A percentile compares a stretch with the other conserved stretches of the same genome.
These are phyloP conservation scores for Cotesia vestalis DNA, from an alignment of 1,140 invertebrate genomes.

Conservation along the genomic window DNA sequence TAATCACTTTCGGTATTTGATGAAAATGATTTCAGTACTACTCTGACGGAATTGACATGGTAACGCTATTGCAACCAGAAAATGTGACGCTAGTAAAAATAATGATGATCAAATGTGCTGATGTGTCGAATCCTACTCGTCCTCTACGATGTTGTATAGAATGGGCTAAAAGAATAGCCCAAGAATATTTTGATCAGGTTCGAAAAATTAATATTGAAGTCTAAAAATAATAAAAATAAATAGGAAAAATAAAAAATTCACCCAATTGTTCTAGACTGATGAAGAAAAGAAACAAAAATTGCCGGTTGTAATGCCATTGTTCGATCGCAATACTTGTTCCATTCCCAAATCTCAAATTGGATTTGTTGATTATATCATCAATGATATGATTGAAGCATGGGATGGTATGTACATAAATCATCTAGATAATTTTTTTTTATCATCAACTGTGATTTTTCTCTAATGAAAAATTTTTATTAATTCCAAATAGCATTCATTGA, in stretches of 20 bases:
- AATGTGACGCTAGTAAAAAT: constrained; percentile 86
- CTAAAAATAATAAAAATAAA: not conserved
- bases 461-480: too few relatives aligned
- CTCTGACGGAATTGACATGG: constrained; percentile 63
- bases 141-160: constrained; percentile 85
- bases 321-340: constrained; percentile 90
- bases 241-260: not conserved
- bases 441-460: too few relatives aligned
- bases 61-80: constrained; percentile 72
- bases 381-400: constrained; percentile 97
- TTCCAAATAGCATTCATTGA: constrained; percentile 82
- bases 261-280: constrained; percentile 76
- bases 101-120: constrained; percentile 98
- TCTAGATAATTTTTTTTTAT: constrained; percentile 32
- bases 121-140: constrained; percentile 93
- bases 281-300: constrained; percentile 87
- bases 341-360: constrained; percentile 96
- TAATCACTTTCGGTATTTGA: not conserved
- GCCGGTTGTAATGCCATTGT: constrained; percentile 96
- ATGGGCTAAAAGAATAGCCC: constrained; percentile 88
- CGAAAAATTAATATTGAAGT: constrained; percentile 14
- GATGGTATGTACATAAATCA: constrained; percentile 75
- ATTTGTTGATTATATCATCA: constrained; percentile 96
- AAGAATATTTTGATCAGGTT: constrained; percentile 92
- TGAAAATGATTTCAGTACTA: constrained; percentile 46